Percentiles rank a stretch among this genome's conserved stretches.
These are phyloP conservation scores for Synchiropus splendidus DNA, from an alignment of 2,113 vertebrate genomes.

Conservation along the genomic window DNA sequence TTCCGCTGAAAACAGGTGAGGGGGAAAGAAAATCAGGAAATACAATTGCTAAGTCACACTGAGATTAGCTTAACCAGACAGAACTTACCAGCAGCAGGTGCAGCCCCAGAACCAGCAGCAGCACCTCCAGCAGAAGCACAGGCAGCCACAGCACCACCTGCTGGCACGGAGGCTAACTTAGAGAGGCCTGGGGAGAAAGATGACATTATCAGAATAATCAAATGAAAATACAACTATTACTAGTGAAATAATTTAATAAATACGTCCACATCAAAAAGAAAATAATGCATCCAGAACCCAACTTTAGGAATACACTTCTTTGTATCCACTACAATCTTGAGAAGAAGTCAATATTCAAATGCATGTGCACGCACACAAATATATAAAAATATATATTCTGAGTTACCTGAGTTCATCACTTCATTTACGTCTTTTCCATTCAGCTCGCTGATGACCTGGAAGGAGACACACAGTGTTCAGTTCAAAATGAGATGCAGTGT, in stretches of 20 bases:
- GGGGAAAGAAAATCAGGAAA: not conserved
- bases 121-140: slow-evolving; percentile 46
- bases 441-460: slow-evolving; percentile 69
- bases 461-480: slow-evolving; percentile 4
- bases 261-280: no score
- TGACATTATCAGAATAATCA: not conserved
- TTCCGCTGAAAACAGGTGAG: slow-evolving; percentile 63
- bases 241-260: no score
- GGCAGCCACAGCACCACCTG: slow-evolving; percentile 65
- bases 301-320: no score
- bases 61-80: not conserved
- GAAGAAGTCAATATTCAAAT: no score
- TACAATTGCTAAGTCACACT: not conserved
- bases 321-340: no score
- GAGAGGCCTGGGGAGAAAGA: slow-evolving; percentile 52
- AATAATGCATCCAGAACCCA: no score
- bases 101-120: slow-evolving; percentile 48
- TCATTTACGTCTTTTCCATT: slow-evolving; percentile 64
- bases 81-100: slow-evolving; percentile 69
- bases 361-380: no score
- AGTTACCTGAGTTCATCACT: slow-evolving; percentile 62
- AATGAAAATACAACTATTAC: no score
- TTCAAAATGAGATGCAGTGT: no score
- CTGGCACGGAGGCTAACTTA: slow-evolving; percentile 75
- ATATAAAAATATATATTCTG: no score